Percentiles rank a stretch among this genome's conserved stretches.
Conservation (phyloP, 2,888 invertebrate genomes). For the Perizoma affinitatum region DNA sequence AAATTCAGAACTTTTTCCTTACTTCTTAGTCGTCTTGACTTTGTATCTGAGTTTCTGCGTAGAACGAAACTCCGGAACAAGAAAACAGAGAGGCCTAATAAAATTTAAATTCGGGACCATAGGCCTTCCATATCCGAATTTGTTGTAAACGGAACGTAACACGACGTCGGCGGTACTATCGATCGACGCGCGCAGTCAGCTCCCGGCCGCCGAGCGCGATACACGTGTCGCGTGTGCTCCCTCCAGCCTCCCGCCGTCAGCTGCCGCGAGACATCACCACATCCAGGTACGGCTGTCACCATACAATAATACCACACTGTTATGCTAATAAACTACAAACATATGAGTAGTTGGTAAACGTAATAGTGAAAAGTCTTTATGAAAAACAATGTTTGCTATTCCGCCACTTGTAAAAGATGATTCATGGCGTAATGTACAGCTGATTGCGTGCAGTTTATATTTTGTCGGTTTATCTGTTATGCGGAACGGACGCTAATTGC, state of each 20-base stretch:
- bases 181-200: slow-evolving; percentile 79
- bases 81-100: slow-evolving; percentile 17
- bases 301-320: background rate
- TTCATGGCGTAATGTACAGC: slow-evolving; percentile 34
- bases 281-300: slow-evolving; percentile 27
- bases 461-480: slow-evolving; percentile 33
- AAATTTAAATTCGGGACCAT: slow-evolving; percentile 23
- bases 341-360: background rate
- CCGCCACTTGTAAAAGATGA: slow-evolving; percentile 32
- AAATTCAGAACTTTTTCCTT: slow-evolving; percentile 3
- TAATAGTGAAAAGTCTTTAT: slow-evolving; percentile 5
- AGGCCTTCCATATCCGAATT: slow-evolving; percentile 26
- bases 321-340: background rate
- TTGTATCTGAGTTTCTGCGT: slow-evolving; percentile 20
- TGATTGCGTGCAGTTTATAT: slow-evolving; percentile 34
- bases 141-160: slow-evolving; percentile 69
- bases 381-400: slow-evolving; percentile 33
- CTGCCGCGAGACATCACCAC: slow-evolving; percentile 22
- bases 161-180: slow-evolving; percentile 72
- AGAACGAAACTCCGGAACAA: slow-evolving; percentile 13
- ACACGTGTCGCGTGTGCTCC: slow-evolving; percentile 52
- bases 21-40: background rate
- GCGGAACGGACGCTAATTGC: slow-evolving; percentile 34
- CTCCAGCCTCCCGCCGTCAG: slow-evolving; percentile 21
- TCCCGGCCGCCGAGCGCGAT: slow-evolving; percentile 67